Conservation (phyloP, 2,888 invertebrate species). For the Hyalella azteca region DNA sequence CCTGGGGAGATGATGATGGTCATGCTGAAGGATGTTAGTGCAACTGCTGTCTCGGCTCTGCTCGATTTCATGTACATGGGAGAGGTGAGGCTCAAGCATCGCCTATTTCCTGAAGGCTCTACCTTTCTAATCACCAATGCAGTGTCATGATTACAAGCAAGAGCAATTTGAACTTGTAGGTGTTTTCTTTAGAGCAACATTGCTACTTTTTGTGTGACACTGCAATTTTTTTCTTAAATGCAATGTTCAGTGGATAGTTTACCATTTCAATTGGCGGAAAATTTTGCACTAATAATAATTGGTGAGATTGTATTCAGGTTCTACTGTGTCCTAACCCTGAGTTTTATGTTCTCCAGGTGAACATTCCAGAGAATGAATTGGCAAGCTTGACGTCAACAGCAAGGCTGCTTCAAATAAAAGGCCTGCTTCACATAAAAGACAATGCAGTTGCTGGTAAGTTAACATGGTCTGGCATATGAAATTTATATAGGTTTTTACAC, state of each 20-base stretch:
- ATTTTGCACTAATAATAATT: no score
- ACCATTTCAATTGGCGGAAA: no score
- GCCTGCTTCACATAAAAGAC: constrained; percentile 18
- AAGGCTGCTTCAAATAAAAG: constrained; percentile 14
- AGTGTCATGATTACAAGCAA: no score
- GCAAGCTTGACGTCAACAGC: constrained; percentile 5
- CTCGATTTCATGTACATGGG: constrained; percentile 37
- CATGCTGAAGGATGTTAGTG: constrained; percentile 21
- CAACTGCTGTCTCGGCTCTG: background rate
- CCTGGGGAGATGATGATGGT: constrained; percentile 18
- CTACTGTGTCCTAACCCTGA: background rate
- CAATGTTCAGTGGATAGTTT: no score
- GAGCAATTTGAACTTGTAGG: no score
- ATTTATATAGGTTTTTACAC: no score
- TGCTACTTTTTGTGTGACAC: no score
- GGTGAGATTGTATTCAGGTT: background rate
- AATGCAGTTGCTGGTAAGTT: background rate
- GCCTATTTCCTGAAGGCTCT: no score
- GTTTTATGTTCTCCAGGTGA: background rate
- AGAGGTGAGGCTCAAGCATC: background rate
- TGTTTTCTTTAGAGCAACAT: no score
- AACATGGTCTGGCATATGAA: no score
- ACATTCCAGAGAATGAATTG: constrained; percentile 7
- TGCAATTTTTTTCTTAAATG: no score
- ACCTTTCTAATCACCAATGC: no score